Percentiles rank a stretch among this genome's conserved stretches.
Evolutionary conservation across 2,113 vertebrate genomes (phyloP).

Genomic region (Stigmatopora nigra): DNA sequence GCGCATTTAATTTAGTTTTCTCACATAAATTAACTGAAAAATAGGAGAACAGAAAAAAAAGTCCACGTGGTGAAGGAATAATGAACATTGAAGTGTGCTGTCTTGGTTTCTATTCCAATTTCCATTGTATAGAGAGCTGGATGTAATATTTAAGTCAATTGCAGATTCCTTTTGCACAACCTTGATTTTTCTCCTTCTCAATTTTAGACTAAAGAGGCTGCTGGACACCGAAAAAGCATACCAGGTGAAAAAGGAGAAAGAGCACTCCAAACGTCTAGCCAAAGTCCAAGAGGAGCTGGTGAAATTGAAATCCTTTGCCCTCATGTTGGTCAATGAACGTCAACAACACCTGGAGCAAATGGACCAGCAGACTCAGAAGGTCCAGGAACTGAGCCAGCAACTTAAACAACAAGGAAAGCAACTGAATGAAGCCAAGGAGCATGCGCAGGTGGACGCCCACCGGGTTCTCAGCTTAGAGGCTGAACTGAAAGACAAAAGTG

Average conservation of each 20-base stretch:
- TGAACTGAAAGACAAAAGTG: constrained; percentile 83
- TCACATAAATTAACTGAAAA: constrained; percentile 56
- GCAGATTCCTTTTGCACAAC: neutral
- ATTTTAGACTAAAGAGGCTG: constrained; percentile 85
- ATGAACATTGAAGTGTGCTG: constrained; percentile 36
- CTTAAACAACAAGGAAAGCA: constrained; percentile 84
- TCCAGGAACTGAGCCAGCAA: constrained; percentile 85
- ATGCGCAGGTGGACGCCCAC: constrained; percentile 80
- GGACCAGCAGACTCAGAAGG: constrained; percentile 84
- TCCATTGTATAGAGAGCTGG: constrained; percentile 22
- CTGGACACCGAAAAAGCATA: constrained; percentile 94
- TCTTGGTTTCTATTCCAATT: constrained; percentile 31
- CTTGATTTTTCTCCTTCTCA: constrained; percentile 21
- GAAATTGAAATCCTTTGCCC: constrained; percentile 92
- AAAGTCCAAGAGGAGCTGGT: constrained; percentile 89
- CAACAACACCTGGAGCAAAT: constrained; percentile 95
- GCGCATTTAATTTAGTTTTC: constrained; percentile 46
- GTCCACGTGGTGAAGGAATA: constrained; percentile 41
- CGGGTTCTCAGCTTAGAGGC: constrained; percentile 80
- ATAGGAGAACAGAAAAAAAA: constrained; percentile 46
- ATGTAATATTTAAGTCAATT: neutral
- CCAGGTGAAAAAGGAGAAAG: constrained; percentile 87
- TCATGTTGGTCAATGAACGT: constrained; percentile 96
- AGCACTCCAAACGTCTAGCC: constrained; percentile 80
- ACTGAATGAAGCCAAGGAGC: constrained; percentile 70